Evolutionary conservation across 1,140 invertebrate genomes (phyloP), one percentile per base, ranked within the genome.

Genomic region (Cheumatopsyche charites): DNA sequence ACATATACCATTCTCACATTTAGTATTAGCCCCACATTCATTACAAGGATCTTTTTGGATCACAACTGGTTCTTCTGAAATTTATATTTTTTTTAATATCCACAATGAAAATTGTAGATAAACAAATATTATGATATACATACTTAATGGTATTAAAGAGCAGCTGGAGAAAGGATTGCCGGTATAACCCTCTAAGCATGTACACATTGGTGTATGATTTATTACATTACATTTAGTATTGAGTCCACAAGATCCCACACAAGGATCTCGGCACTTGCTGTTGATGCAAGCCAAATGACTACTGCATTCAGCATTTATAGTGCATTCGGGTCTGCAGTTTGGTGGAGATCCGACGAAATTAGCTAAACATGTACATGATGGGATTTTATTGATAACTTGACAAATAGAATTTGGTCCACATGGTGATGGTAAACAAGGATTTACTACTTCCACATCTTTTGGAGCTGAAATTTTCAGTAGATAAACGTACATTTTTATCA

Each of bases 1-100:
- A 77, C 94, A 96, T 77, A 90, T 87, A 75, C 88, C 90, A 76
- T 90, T 87, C 67, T 90, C 86, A 78, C 93, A 95, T 76, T 90
- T 85, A 7, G 93, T 88, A 81, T 94, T 94, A 17, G 91, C 78
- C 68, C 88, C 89, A 80, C 88, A 90, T 19, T 88, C 87, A 36
- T 86, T 85, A 75, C 88, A 89, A 21, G 82, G 85, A 77, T 89
- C 86, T 62, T 74, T 78, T 52, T 79, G n/a, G 82, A 79, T 5
- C 74, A 76, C 29, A 77, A 75, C 69, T 42, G 62, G 29, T 63
- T 63, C 15, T 42, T 42, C 13, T 42, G 9, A 5, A 21, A 49
- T 49, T 49, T 5, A 15, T 5, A n/a, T n/a, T n/a, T n/a, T n/a
- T n/a, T n/a, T n/a, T n/a, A n/a, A n/a, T n/a, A n/a, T n/a, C n/a